phyloP scores from a whole-genome alignment of 2,113 vertebrate genomes.

The Oreochromis aureus region DNA sequence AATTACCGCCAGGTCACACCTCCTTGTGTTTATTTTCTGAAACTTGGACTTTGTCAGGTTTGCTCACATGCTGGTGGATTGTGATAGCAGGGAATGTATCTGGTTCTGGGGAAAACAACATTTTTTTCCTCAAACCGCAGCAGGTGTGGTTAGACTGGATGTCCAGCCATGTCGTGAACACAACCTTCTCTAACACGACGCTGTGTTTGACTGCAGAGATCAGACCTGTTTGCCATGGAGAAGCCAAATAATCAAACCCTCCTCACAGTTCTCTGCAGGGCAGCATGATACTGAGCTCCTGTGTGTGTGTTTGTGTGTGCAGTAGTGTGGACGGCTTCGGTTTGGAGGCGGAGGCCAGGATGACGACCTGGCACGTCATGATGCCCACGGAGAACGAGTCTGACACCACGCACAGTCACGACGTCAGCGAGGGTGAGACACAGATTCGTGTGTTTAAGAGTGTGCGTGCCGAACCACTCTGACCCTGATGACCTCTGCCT shows the following conservation, averaged over 20 bases:
- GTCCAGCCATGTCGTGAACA: not conserved
- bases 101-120: not conserved
- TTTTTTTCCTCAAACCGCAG: not conserved
- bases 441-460: fast-evolving
- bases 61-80: not conserved
- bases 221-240: not conserved
- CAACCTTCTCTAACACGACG: not conserved
- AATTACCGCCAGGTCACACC: not conserved
- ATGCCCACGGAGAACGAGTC: conserved; percentile 88
- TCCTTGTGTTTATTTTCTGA: not conserved
- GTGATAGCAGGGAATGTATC: not conserved
- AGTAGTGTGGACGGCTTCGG: conserved; percentile 95
- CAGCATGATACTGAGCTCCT: not conserved
- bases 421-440: conserved; percentile 87
- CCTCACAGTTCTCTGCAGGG: not conserved
- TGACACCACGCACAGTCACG: conserved; percentile 84
- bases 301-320: conserved; percentile 15
- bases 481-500: not conserved
- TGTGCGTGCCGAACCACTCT: fast-evolving
- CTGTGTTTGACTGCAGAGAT: not conserved
- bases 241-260: not conserved
- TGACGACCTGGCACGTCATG: conserved; percentile 99
- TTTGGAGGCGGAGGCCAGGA: conserved; percentile 94
- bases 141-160: not conserved
- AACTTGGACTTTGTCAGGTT: not conserved